Evolutionary conservation across 1,140 invertebrate genomes (phyloP), one percentile per base, ranked within the genome.

Genomic region (Harlomillsia oculata): DNA sequence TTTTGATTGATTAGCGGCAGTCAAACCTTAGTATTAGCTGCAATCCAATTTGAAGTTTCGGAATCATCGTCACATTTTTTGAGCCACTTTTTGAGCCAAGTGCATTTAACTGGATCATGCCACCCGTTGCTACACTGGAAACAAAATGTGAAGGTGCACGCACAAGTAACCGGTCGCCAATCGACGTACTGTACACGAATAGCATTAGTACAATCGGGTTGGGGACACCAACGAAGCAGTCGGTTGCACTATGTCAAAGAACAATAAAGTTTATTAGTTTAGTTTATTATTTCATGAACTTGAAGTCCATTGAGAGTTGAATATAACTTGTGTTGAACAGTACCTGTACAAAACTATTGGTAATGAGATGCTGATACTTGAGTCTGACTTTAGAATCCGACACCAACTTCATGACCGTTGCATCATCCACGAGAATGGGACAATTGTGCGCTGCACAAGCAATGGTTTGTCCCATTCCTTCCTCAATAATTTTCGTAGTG

Each of bases 31-130:
- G 96, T 99, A 74, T 99, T 98, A 5, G 94, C 96, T 46, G 91
- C 92, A 68, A 99, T 97, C 96, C 96, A 99, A 71, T 98, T 98
- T 20, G 91, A 95, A 28, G 96, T 99, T 77, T 98, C 96, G 11
- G 91, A 97, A 70, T 99, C 96, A 71, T 99, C 96, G 70, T 97
- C 93, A 75, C 94, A 98, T 75, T 99, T 99, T 75, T 98, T 98
- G 54, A 97, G 93, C 96, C 96, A 99, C 71, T 87, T 90, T 68
- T 83, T 84, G 0, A 99, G 77, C 69, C 94, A 80, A 65, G 84
- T 81, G 75, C 96, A 99, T 67, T 89, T 88, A 2, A 98, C 93
- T 5, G 96, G 96, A 72, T 99, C 95, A 74, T 99, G 96, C 95
- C 95, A 99, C 72, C 93, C 91, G 74, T 97, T 89, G 34, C 90